phyloP scores from a whole-genome alignment of 2,888 invertebrate species.

The Tachina fera region DNA sequence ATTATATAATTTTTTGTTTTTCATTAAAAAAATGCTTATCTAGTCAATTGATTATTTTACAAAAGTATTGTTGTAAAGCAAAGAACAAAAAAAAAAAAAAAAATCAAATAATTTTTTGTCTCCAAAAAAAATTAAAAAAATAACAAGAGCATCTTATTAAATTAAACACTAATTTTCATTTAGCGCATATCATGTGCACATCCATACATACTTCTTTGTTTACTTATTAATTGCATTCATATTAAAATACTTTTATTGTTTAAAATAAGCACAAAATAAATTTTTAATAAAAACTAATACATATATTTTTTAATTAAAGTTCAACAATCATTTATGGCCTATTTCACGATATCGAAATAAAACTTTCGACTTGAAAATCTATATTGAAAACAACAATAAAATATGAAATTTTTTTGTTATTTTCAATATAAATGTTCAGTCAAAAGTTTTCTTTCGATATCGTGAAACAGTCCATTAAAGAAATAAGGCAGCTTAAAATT shows the following conservation, averaged over 20 bases:
- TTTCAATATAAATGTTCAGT: too few species aligned
- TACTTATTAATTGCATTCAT: constrained; percentile 60
- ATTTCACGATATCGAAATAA: too few species aligned
- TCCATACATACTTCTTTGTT: constrained; percentile 36
- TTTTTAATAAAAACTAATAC: not conserved
- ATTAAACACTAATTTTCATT: constrained; percentile 46
- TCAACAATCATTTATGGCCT: constrained; percentile 1
- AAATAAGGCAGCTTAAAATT: constrained; percentile 50
- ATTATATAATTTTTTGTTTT: constrained; percentile 40
- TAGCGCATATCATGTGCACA: constrained; percentile 55
- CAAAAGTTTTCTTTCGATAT: too few species aligned
- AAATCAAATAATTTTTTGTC: constrained; percentile 36
- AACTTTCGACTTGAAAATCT: too few species aligned
- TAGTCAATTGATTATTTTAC: constrained; percentile 77
- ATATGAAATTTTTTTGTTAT: too few species aligned
- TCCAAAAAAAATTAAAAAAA: constrained; percentile 6
- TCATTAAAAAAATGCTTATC: constrained; percentile 75
- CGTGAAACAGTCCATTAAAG: too few species aligned
- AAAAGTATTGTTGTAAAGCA: constrained; percentile 66
- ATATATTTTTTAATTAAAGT: constrained; percentile 9
- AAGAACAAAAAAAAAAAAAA: constrained; percentile 67
- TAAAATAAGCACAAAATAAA: constrained; percentile 64
- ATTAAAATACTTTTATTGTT: constrained; percentile 57
- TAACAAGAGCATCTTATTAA: constrained; percentile 55
- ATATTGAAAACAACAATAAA: too few species aligned